Evolutionary conservation across 2,113 vertebrate genomes (phyloP).

Genomic region (Piaya cayana): DNA sequence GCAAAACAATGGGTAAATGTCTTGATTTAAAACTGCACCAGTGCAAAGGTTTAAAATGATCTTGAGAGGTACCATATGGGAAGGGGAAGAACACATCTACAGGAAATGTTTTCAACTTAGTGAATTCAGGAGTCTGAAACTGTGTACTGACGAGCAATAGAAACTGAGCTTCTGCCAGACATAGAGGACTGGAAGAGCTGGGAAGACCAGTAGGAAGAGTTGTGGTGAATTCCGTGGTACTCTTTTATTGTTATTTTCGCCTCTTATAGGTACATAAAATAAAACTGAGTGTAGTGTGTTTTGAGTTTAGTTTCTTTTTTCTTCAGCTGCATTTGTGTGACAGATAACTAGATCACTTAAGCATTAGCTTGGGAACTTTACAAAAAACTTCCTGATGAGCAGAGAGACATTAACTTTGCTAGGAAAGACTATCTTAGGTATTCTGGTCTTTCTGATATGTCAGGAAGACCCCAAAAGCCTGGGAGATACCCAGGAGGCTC

Average conservation of each 20-base stretch:
- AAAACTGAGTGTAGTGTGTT: not conserved
- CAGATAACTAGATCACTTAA: not conserved
- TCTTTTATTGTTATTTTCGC: not conserved
- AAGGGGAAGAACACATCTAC: not conserved
- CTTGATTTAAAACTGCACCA: not conserved
- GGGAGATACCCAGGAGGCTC: too few relatives aligned
- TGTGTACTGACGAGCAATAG: not conserved
- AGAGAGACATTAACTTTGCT: not conserved
- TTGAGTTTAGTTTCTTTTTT: not conserved
- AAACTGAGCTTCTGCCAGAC: not conserved
- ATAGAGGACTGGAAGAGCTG: not conserved
- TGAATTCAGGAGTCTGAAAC: not conserved
- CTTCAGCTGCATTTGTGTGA: not conserved
- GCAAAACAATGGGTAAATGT: not conserved
- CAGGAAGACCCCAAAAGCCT: not conserved
- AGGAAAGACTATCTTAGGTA: not conserved
- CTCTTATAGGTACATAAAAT: not conserved
- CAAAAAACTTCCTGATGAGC: not conserved
- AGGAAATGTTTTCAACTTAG: not conserved
- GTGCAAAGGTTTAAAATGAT: not conserved
- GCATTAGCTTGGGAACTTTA: not conserved
- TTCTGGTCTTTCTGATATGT: not conserved
- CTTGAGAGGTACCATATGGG: not conserved
- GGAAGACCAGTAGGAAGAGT: not conserved
- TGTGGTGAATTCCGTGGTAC: not conserved